phyloP scores from a whole-genome alignment of 1,140 invertebrate species.

The Drosophila lowei region DNA sequence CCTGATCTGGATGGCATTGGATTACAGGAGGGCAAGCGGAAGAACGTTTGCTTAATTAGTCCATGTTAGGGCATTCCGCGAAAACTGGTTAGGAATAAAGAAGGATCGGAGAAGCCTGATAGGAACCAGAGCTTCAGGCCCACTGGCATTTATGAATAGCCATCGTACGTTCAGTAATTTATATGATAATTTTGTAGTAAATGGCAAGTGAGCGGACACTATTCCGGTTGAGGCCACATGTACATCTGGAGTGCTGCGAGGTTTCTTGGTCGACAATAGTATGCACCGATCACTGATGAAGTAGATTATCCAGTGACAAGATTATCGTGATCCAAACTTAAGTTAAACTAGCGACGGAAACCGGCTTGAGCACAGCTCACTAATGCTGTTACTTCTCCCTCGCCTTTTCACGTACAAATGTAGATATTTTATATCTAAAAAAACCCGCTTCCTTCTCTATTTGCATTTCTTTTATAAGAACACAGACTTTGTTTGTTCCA shows the following conservation, averaged over 20 bases:
- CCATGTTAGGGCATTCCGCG: neutral
- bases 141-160: constrained; percentile 36
- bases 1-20: neutral
- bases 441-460: constrained; percentile 15
- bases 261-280: too few species aligned
- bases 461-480: constrained; percentile 25
- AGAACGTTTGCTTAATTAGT: constrained; percentile 21
- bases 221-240: too few species aligned
- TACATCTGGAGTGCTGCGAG: too few species aligned
- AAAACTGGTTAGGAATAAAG: too few species aligned
- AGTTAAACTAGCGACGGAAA: too few species aligned
- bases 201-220: too few species aligned
- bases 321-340: too few species aligned
- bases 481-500: constrained; percentile 2
- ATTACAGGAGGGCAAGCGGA: constrained; percentile 10
- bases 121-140: constrained; percentile 15
- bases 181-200: constrained; percentile 17
- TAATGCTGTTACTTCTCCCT: constrained; percentile 1
- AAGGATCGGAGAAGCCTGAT: constrained; percentile 8
- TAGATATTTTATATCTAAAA: neutral
- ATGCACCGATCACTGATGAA: too few species aligned
- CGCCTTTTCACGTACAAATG: neutral
- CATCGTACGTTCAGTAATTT: constrained; percentile 8
- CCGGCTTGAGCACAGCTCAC: constrained; percentile 11
- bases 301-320: too few species aligned